Base-by-base conservation (phyloP, 2,113 vertebrate genomes). In the Desmodus rotundus region DNA sequence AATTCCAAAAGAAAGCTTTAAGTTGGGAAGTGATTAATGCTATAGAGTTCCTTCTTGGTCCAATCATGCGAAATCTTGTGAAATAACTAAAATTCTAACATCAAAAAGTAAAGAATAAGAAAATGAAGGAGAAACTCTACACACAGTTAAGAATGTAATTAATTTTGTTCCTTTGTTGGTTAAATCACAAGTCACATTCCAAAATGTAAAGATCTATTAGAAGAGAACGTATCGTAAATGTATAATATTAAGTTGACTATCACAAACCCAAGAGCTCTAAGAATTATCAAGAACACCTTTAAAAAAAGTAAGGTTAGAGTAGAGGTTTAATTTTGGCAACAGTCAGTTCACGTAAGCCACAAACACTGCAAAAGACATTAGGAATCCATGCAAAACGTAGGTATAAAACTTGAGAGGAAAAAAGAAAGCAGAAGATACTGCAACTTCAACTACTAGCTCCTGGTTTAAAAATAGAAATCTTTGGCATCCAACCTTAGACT, bases 41-140 rank as follows among this genome's bases (percentile, higher is more conserved):
- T 90, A 72, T 89, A 54, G 68, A 56, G 54, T 84, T 89, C 47
- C 9, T 85, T 61, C 54, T 73, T 77, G 78, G 78, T 82, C 31
- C 45, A 89, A 63, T 2, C 70, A 3, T 38, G 24, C 72, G 31
- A 87, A 61, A 83, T 26, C 24, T 87, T 87, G 7, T 31, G n/a
- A 94, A 89, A 86, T 90, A 93, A 85, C n/a, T 76, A 72, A 87
- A 95, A 94, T 63, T 33, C 61, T 90, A 96, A 76, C 26, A 91
- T 74, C 77, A 86, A 77, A 80, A 82, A 77, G 54, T 13, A 86
- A 19, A 93, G 36, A 74, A 65, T 28, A 70, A 77, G 45, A 65
- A 87, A 68, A n/a, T 28, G 7, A 94, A 85, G 87, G n/a, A 76
- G 74, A 13, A 36, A 81, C 47, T 70, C 50, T 33, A 91, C n/a